Conservation (phyloP, 2,888 invertebrate genomes). For the Calameuta pallipes region DNA sequence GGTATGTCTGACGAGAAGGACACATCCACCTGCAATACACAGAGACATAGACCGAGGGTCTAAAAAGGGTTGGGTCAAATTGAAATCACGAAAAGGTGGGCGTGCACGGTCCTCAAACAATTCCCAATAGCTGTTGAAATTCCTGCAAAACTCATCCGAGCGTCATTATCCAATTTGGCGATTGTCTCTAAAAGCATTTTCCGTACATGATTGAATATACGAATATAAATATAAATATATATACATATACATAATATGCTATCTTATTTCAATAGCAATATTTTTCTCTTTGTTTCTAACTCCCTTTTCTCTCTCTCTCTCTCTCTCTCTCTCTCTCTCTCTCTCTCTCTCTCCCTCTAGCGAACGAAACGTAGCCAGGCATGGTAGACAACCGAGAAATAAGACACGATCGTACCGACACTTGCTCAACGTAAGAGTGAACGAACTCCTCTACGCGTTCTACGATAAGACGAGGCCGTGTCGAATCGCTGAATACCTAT, state of each 20-base stretch:
- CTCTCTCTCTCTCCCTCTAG: conserved; percentile 4
- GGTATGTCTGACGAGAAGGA: neutral
- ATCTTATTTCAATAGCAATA: neutral
- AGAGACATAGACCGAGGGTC: neutral
- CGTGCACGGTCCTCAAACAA: conserved; percentile 33
- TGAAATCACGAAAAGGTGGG: conserved; percentile 61
- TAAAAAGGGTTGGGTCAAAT: conserved; percentile 48
- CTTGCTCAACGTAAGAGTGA: neutral
- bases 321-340: conserved; percentile 10
- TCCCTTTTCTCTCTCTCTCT: neutral
- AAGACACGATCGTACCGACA: neutral
- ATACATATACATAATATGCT: neutral
- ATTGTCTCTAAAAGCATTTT: neutral
- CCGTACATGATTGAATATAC: neutral
- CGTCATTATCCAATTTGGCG: conserved; percentile 18
- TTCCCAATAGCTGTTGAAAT: conserved; percentile 12
- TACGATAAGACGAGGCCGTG: neutral
- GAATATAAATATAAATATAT: no score
- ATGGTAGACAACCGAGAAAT: neutral
- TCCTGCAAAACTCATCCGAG: conserved; percentile 13
- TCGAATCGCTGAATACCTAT: neutral
- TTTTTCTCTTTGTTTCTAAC: neutral
- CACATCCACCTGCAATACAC: neutral
- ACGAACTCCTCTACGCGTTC: neutral
- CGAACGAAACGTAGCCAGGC: neutral